phyloP scores from a whole-genome alignment of 2,113 vertebrate genomes.

The Hemicordylus capensis region DNA sequence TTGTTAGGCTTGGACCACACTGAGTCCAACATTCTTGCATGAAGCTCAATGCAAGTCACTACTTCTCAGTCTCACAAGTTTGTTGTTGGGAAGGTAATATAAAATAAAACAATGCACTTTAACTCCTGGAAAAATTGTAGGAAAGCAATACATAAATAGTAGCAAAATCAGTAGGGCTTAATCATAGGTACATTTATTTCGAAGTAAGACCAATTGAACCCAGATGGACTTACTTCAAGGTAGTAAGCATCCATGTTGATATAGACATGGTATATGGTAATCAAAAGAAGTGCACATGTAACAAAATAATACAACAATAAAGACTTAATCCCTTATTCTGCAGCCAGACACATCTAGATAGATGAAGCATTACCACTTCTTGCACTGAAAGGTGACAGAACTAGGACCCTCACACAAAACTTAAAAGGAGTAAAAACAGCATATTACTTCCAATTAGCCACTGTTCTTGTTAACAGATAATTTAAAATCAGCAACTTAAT shows the following conservation, averaged over 20 bases:
- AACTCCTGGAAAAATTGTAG: background rate
- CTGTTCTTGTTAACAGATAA: conserved; percentile 33
- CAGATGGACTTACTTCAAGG: background rate
- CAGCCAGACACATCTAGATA: background rate
- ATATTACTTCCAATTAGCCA: conserved; percentile 35
- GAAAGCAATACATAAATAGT: background rate
- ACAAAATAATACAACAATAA: background rate
- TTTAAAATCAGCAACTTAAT: conserved; percentile 28
- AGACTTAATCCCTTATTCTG: background rate
- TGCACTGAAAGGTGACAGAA: background rate
- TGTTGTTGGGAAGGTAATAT: background rate
- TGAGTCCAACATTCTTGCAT: background rate
- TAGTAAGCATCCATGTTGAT: background rate
- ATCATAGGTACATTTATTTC: background rate
- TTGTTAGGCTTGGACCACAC: background rate
- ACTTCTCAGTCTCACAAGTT: background rate
- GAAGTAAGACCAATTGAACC: background rate
- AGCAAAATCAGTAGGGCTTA: background rate
- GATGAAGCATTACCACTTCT: conserved; percentile 1
- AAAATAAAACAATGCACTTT: fast-evolving
- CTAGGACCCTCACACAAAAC: conserved; percentile 28
- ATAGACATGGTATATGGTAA: background rate
- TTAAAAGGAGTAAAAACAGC: conserved; percentile 46
- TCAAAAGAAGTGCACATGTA: background rate
- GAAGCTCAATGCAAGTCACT: background rate